Evolutionary conservation across 2,888 invertebrate genomes (phyloP).

Genomic region (Cecidostiba fungosa): DNA sequence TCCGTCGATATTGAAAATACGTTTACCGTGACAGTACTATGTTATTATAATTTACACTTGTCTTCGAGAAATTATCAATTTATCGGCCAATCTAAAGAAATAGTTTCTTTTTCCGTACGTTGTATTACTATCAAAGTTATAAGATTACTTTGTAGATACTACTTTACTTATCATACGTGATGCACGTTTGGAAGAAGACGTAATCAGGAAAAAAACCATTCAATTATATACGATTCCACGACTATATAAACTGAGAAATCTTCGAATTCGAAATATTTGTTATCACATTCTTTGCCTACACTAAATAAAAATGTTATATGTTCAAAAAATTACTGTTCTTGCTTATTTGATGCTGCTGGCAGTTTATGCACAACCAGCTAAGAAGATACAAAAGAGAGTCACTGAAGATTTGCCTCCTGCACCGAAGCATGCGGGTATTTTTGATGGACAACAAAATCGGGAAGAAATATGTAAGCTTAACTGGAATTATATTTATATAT

Average conservation of each 20-base stretch:
- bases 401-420: constrained; percentile 65
- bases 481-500: neutral
- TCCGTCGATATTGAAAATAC: no score
- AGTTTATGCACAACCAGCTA: neutral
- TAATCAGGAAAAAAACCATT: constrained; percentile 40
- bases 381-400: neutral
- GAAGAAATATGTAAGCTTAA: constrained; percentile 67
- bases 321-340: neutral
- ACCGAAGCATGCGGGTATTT: constrained; percentile 67
- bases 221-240: constrained; percentile 29
- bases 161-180: constrained; percentile 59
- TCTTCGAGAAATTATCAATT: no score
- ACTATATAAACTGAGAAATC: constrained; percentile 32
- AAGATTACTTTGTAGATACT: neutral
- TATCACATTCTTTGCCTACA: neutral
- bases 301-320: neutral
- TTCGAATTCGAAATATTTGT: neutral
- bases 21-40: no score
- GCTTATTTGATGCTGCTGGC: neutral
- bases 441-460: constrained; percentile 66
- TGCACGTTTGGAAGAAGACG: constrained; percentile 4
- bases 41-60: no score
- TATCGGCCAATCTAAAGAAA: no score
- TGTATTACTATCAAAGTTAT: constrained; percentile 4
- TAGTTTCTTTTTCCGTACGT: neutral